Base-by-base conservation (phyloP, 2,113 vertebrate genomes). In the Clarias batrachus region DNA sequence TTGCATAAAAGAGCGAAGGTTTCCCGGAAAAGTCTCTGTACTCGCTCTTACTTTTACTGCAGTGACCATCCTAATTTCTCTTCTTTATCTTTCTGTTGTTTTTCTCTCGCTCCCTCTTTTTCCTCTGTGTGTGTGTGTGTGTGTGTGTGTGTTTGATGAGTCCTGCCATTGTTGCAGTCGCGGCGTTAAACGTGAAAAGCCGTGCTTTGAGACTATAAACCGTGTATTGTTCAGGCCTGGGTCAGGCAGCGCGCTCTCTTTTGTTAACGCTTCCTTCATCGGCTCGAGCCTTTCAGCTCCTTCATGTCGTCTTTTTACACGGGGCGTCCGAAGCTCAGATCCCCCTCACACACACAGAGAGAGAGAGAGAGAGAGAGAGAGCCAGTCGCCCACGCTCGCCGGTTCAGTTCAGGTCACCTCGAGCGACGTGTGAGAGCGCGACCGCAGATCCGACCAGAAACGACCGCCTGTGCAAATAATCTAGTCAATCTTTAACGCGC, bases 241-340 rank as follows among this genome's bases (percentile, higher is more conserved):
- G 93, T 94, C 92, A 93, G 94, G 94, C 90, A 83, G 92, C 81
- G 93, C 92, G 87, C 87, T 94, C 93, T 88, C 94, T 94, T 95
- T 95, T 95, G 95, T 95, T 92, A 90, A 82, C 89, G 92, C 93
- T 93, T 93, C 91, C 90, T 92, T 48, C 83, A 62, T 86, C 88
- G 21, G 59, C 57, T 68, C 8, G 30, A 79, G 76, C 62, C 27
- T 54, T 82, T 70, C 30, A 79, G 37, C 59, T 7, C 41, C 41
- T 41, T 41, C 68, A 60, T 27, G 21, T 62, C 33, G 30, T 21
- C 48, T 77, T 57, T 21, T 66, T 76, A 60, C 63, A 30, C 4
- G 27, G 7, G 10, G 78, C 54, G 71, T 71, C 56, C 27, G 25
- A 30, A 62, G 25, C 4, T 27, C 13, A 57, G 27, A 33, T 74